phyloP scores from a whole-genome alignment of 2,113 vertebrate genomes.

The Seriola rivoliana region DNA sequence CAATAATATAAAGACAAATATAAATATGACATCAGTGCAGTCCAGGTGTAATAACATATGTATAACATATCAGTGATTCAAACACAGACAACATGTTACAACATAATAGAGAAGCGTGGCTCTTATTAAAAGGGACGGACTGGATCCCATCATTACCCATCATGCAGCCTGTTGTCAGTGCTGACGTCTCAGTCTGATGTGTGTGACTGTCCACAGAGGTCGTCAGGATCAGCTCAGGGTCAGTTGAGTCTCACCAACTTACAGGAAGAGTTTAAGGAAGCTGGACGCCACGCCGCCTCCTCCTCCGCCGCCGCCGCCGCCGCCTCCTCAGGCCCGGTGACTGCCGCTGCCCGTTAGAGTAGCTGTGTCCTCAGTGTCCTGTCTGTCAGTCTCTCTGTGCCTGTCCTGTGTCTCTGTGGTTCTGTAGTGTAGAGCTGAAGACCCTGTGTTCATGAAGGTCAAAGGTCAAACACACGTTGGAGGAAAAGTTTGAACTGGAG shows the following conservation, averaged over 20 bases:
- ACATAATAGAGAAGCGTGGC: too few relatives aligned
- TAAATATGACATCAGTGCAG: too few relatives aligned
- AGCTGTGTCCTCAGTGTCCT: neutral
- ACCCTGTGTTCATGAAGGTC: neutral
- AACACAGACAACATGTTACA: too few relatives aligned
- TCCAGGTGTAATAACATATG: too few relatives aligned
- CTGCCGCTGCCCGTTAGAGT: slow-evolving; percentile 20
- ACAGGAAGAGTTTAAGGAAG: slow-evolving; percentile 63
- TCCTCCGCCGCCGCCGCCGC: neutral
- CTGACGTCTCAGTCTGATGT: slow-evolving; percentile 1
- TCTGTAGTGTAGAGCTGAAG: neutral
- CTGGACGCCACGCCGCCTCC: neutral
- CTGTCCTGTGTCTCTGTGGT: slow-evolving; percentile 14
- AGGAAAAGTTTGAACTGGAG: too few relatives aligned
- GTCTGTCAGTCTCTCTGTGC: neutral
- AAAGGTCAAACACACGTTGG: too few relatives aligned
- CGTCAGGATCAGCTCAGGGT: slow-evolving; percentile 54
- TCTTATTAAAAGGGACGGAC: too few relatives aligned
- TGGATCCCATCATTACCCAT: neutral
- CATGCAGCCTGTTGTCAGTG: neutral
- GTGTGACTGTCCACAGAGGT: slow-evolving; percentile 57
- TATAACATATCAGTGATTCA: too few relatives aligned
- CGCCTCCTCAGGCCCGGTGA: slow-evolving; percentile 48
- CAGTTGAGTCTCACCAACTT: slow-evolving; percentile 64
- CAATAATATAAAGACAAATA: too few relatives aligned